Conservation (phyloP, 2,888 invertebrate species). For the Neria commutata region DNA sequence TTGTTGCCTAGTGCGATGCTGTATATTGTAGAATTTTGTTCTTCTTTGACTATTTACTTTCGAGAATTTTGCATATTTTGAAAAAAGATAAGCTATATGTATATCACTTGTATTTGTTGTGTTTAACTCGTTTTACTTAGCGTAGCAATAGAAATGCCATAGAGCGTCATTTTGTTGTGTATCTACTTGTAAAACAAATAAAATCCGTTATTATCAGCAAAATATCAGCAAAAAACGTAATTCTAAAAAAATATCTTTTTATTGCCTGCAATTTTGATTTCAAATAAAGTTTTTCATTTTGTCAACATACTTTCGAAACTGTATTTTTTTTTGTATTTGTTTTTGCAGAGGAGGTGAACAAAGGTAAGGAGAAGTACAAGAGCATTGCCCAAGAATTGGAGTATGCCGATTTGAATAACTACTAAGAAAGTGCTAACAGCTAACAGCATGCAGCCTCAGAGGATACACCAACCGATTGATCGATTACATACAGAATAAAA, state of each 20-base stretch:
- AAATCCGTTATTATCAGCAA: slow-evolving; percentile 30
- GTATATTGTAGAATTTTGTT: slow-evolving; percentile 28
- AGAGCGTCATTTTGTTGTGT: slow-evolving; percentile 32
- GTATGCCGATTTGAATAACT: slow-evolving; percentile 87
- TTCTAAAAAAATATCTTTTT: slow-evolving; percentile 15
- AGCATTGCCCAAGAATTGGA: slow-evolving; percentile 97
- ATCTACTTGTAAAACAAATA: slow-evolving; percentile 39
- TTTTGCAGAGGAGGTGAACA: slow-evolving; percentile 79
- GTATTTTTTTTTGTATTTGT: slow-evolving; percentile 52
- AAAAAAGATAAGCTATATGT: background rate
- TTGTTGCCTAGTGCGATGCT: slow-evolving; percentile 29
- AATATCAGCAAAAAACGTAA: slow-evolving; percentile 17
- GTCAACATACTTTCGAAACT: slow-evolving; percentile 1
- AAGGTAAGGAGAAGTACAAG: slow-evolving; percentile 97
- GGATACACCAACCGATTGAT: slow-evolving; percentile 21
- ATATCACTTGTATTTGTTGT: slow-evolving; percentile 42
- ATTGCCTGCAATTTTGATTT: slow-evolving; percentile 23
- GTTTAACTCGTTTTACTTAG: slow-evolving; percentile 47
- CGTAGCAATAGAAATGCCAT: slow-evolving; percentile 36
- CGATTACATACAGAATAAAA: background rate
- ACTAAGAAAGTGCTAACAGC: slow-evolving; percentile 59
- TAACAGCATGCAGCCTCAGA: slow-evolving; percentile 32
- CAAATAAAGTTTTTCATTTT: slow-evolving; percentile 3
- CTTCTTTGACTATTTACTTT: too few relatives aligned
- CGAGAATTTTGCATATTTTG: slow-evolving; percentile 21